Evolutionary conservation across 2,797 vertebrate genomes (phyloP).

Genomic region (Iguana delicatissima): DNA sequence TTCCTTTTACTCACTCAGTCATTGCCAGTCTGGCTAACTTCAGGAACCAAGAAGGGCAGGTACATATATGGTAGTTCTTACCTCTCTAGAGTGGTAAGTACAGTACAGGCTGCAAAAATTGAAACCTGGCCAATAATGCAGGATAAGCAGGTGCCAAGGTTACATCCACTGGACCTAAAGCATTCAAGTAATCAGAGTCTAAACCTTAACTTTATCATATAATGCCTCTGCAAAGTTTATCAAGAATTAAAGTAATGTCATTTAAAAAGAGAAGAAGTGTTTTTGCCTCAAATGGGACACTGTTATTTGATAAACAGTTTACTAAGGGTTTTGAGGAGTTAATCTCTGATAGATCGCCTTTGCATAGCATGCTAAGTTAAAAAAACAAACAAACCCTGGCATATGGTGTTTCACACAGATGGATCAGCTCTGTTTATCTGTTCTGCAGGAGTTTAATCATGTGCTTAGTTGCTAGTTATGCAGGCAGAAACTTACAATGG

Average conservation of each 20-base stretch:
- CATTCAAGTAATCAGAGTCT: background rate
- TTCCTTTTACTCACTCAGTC: no score
- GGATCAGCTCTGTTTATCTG: slow-evolving; percentile 18
- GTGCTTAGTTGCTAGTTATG: slow-evolving; percentile 6
- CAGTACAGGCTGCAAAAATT: no score
- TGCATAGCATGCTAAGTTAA: slow-evolving; percentile 42
- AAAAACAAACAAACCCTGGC: slow-evolving; percentile 8
- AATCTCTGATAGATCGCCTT: slow-evolving; percentile 47
- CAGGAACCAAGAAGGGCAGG: no score
- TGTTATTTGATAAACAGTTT: slow-evolving; percentile 48
- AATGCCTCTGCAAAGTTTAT: background rate
- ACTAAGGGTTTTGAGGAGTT: slow-evolving; percentile 44
- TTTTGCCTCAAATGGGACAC: background rate
- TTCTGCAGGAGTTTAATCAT: slow-evolving; percentile 1
- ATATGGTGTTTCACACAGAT: slow-evolving; percentile 51
- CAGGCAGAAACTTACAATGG: background rate
- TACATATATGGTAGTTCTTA: no score
- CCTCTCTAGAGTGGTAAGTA: no score
- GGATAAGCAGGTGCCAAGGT: no score
- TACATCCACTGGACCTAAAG: background rate
- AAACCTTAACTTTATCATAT: background rate
- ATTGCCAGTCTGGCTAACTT: no score
- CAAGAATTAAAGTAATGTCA: background rate
- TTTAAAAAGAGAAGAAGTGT: background rate
- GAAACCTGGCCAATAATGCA: no score